These are phyloP conservation scores for Elysia crispata DNA, from an alignment of 2,888 invertebrate genomes.

Conservation along the genomic window DNA sequence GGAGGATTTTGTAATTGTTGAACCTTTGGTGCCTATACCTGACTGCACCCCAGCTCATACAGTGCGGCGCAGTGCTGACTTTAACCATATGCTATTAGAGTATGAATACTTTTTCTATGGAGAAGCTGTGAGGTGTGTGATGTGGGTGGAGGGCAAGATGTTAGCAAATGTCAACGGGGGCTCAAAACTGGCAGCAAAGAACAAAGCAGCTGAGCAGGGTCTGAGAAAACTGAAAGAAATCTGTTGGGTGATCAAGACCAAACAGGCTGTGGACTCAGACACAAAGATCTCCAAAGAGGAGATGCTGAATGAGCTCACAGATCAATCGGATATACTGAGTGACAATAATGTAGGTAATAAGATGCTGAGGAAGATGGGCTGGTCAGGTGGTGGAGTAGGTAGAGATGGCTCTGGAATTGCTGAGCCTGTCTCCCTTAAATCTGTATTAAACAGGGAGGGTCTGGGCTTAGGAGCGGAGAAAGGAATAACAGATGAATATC, in stretches of 20 bases:
- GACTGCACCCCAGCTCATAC: constrained; percentile 55
- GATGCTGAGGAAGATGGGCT: constrained; percentile 85
- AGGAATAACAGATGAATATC: constrained; percentile 64
- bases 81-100: constrained; percentile 66
- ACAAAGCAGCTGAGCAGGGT: constrained; percentile 59
- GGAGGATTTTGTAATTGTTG: constrained; percentile 65
- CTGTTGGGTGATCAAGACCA: constrained; percentile 72
- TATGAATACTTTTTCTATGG: constrained; percentile 60
- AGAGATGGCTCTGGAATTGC: constrained; percentile 82
- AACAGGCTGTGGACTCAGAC: constrained; percentile 65
- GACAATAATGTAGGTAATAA: constrained; percentile 80
- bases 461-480: constrained; percentile 66
- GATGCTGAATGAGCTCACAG: constrained; percentile 61
- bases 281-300: constrained; percentile 62
- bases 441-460: constrained; percentile 71
- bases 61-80: constrained; percentile 65
- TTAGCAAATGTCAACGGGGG: constrained; percentile 58
- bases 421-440: constrained; percentile 80
- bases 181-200: constrained; percentile 61
- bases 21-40: constrained; percentile 50
- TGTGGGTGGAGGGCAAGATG: constrained; percentile 60
- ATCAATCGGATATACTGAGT: constrained; percentile 46
- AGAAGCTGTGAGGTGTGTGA: constrained; percentile 56
- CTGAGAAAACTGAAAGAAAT: constrained; percentile 61
- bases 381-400: constrained; percentile 86